Base-by-base conservation (phyloP, 2,888 invertebrate species). In the Lepas anatifera region DNA sequence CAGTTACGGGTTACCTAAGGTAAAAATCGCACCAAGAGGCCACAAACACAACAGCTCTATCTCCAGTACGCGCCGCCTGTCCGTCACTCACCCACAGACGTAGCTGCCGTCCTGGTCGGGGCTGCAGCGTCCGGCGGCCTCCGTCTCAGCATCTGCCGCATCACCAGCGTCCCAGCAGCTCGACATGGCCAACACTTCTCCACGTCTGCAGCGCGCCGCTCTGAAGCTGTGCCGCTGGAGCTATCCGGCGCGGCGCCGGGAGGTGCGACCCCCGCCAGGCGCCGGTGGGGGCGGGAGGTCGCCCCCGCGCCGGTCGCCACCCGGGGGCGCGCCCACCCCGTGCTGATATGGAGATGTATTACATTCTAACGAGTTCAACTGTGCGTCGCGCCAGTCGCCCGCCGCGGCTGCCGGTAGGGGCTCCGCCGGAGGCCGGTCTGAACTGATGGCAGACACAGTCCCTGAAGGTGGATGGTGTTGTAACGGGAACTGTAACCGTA, bases 301-400 rank as follows among this genome's bases (percentile, higher is more conserved):
- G 18, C 58, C 58, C 58, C 58, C 32, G 58, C 32, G 32, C 58
- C 32, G 58, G 18, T 22, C 32, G 32, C 58, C 7, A 7, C 58
- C 58, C 18, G 58, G 58, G 58, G 52, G 27, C 13, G 10, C 29
- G 32, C 27, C 58, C 18, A 29, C 32, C 58, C 1, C 16, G 2
- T 16, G 58, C 58, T 29, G 58, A 58, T 58, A 58, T 58, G 58
- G 58, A 58, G 58, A 58, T 58, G 32, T 32, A 58, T 58, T 58
- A 32, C 32, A 32, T 58, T 58, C 32, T 58, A 58, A 58, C 58
- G 58, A 58, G 58, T 58, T 58, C 18, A 58, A 58, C 29, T 58
- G 58, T 32, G 58, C 58, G 18, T 22, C 32, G 58, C 10, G 58
- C 58, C n/a, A 18, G 58, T 4, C 18, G 52, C 52, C 25, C 11